phyloP scores from a whole-genome alignment of 2,113 vertebrate species.

The Bujurquina vittata region DNA sequence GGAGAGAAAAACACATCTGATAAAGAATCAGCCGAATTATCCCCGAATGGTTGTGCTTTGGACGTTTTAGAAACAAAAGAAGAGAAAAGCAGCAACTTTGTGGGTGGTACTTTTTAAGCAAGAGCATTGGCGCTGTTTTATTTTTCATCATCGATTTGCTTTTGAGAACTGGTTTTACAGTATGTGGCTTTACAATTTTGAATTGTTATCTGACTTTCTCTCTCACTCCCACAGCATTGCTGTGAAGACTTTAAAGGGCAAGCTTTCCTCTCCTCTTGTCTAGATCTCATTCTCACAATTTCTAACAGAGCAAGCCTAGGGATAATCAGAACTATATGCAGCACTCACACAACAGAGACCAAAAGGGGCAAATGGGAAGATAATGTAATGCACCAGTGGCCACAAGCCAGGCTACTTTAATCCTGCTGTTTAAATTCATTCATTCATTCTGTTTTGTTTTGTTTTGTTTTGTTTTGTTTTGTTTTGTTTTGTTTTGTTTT shows the following conservation, averaged over 20 bases:
- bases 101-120: neutral
- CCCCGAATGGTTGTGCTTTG: neutral
- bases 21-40: neutral
- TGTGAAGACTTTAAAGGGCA: slow-evolving; percentile 42
- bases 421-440: slow-evolving; percentile 14
- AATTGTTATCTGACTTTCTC: slow-evolving; percentile 37
- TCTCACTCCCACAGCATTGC: slow-evolving; percentile 24
- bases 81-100: neutral
- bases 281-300: slow-evolving; percentile 38
- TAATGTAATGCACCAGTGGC: slow-evolving; percentile 28
- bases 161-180: slow-evolving; percentile 23
- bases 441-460: neutral
- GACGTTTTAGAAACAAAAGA: slow-evolving; percentile 2
- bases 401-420: slow-evolving; percentile 22
- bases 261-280: slow-evolving; percentile 27
- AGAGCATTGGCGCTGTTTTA: neutral
- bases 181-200: slow-evolving; percentile 36
- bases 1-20: neutral
- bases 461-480: neutral
- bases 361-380: slow-evolving; percentile 15
- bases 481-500: neutral
- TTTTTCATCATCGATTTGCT: slow-evolving; percentile 38
- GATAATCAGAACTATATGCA: slow-evolving; percentile 44
- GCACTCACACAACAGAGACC: slow-evolving; percentile 16
- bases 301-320: slow-evolving; percentile 17